Base-by-base conservation (phyloP, 2,888 invertebrate species). In the Kryphioiulus occultus region DNA sequence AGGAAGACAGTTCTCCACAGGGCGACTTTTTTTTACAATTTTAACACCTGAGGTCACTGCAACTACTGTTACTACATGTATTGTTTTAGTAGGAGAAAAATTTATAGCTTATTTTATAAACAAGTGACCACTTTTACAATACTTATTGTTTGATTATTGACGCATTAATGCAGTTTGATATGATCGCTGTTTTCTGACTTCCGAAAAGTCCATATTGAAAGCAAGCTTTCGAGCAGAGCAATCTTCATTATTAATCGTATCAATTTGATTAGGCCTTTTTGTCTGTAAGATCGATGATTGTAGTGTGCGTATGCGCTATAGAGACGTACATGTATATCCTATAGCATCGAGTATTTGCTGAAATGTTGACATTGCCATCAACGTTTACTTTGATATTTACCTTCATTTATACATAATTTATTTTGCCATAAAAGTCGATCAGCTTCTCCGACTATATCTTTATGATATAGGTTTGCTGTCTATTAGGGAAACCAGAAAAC, bases 321-420 rank as follows among this genome's bases (percentile, higher is more conserved):
- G 59, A 68, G 17, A 19, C n/a, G n/a, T n/a, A n/a, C n/a, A n/a
- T 22, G 10, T 22, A 68, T 68, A 22, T 22, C 22, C 7, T 68
- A n/a, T 22, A 68, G 9, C 59, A 68, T 68, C 59, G 10, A 9
- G 22, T 26, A 68, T 68, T 68, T 68, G 59, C 22, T 68, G 59
- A 68, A 68, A 68, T 68, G 59, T 68, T 68, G 59, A 68, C 59
- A 68, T 68, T 68, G 59, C 22, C 59, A 68, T 68, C 59, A 68
- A 22, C 59, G 59, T 68, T 68, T 68, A 68, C 59, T 68, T 68
- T 68, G 22, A 68, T 68, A 68, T 68, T 68, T 68, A 68, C 59
- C 22, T 68, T 68, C 59, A 68, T 68, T 68, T 68, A 68, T 68
- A 68, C 59, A 68, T 68, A 68, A 68, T 68, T 68, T 68, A 68